Conservation (phyloP, 2,113 vertebrate genomes). For the Formicarius rufipectus region DNA sequence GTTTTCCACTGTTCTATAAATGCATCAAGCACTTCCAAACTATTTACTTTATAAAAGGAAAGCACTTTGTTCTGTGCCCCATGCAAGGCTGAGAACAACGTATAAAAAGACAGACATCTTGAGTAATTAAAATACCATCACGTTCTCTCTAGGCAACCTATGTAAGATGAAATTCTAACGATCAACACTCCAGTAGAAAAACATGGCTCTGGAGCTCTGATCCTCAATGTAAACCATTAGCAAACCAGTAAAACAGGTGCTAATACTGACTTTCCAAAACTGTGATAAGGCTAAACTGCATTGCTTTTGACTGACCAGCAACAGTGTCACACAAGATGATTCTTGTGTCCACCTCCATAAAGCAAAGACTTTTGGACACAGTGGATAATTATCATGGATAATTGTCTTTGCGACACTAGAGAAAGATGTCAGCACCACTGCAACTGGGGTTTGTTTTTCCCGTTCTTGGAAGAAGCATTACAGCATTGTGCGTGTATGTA, state of each 20-base stretch:
- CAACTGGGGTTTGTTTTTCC: fast-evolving
- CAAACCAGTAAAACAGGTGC: neutral
- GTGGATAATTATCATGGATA: fast-evolving
- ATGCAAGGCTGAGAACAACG: neutral
- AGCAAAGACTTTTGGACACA: fast-evolving
- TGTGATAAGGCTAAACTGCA: fast-evolving
- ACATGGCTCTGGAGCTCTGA: fast-evolving
- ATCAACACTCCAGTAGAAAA: neutral
- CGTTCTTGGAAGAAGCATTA: neutral
- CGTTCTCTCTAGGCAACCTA: neutral
- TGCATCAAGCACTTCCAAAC: neutral
- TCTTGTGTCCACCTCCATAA: neutral
- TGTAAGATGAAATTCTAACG: neutral
- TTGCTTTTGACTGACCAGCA: neutral
- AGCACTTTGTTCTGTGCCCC: neutral
- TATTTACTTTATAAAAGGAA: neutral
- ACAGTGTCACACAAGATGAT: fast-evolving
- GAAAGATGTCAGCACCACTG: neutral
- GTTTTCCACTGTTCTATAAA: neutral
- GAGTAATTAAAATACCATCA: neutral
- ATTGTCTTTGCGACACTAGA: neutral
- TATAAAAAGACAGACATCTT: neutral
- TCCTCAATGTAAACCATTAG: neutral
- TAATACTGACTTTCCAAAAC: neutral
- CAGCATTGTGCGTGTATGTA: neutral